Evolutionary conservation across 2,797 vertebrate species (phyloP).

Genomic region (Vespertilio murinus): DNA sequence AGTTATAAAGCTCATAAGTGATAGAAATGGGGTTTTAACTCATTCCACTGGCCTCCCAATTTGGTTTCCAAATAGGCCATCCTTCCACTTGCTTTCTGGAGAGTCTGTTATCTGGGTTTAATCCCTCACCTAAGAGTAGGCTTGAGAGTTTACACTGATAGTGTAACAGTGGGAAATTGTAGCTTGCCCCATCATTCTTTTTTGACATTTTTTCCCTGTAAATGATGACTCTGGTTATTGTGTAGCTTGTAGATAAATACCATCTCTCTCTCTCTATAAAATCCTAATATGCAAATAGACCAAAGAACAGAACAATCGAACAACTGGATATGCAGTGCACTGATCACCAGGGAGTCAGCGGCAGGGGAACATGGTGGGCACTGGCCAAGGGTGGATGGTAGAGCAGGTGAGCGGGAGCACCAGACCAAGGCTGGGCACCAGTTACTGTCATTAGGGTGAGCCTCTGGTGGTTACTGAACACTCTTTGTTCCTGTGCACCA

Average conservation of each 20-base stretch:
- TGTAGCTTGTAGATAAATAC: neutral
- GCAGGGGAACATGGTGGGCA: too few relatives aligned
- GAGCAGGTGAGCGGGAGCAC: too few relatives aligned
- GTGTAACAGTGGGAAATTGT: neutral
- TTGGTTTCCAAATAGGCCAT: neutral
- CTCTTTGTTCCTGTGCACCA: too few relatives aligned
- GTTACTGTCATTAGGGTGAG: too few relatives aligned
- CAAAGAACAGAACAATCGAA: too few relatives aligned
- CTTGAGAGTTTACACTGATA: neutral
- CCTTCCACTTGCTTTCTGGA: neutral
- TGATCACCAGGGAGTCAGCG: too few relatives aligned
- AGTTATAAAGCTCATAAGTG: neutral
- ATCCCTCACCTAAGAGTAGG: fast-evolving
- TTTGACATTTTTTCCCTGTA: neutral
- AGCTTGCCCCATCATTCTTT: neutral
- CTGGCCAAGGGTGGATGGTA: too few relatives aligned
- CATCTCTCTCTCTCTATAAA: neutral
- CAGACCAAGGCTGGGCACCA: too few relatives aligned
- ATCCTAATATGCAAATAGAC: too few relatives aligned
- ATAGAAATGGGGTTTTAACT: neutral
- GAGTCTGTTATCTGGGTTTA: fast-evolving
- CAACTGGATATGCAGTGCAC: too few relatives aligned
- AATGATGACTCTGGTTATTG: neutral
- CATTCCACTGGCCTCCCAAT: neutral
- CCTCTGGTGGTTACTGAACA: too few relatives aligned